Base-by-base conservation (phyloP, 1,140 invertebrate genomes). In the Anastrepha obliqua region DNA sequence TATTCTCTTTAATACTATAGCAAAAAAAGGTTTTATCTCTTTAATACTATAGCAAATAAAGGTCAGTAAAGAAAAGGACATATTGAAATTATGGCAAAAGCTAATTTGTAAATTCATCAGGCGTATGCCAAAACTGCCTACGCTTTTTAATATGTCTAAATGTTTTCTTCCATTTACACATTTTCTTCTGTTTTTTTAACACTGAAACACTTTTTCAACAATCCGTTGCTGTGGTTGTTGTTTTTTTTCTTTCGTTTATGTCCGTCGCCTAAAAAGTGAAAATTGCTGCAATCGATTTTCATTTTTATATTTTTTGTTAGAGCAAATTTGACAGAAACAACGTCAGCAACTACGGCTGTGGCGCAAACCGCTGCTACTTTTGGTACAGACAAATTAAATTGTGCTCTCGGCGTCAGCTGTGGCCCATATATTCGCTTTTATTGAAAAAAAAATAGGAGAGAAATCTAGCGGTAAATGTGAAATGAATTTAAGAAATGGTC, bases 71-170 rank as follows among this genome's bases (percentile, higher is more conserved):
- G 11, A 29, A 81, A 20, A 8, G n/a, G 51, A 20, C n/a, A 55
- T 81, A 81, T 81, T 81, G 74, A 55, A 81, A 81, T 81, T 81
- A 81, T 81, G 51, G 17, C 15, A 2, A 81, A 81, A 81, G 44
- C 47, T 58, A 81, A 81, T 81, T 81, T 81, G 17, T 55, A n/a
- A 20, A n/a, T 3, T n/a, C 55, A 47, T 81, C 47, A 81, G 20
- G 9, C 47, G 47, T 17, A 3, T 17, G 70, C 47, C 20, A 29
- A 58, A 81, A n/a, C 8, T 13, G 5, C 47, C 17, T 81, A 13
- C 11, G 55, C 47, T 81, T 55, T 74, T 81, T 81, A 81, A 55
- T 81, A 81, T n/a, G 13, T 81, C 44, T 47, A 74, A 74, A 74
- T 74, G 67, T 74, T 81, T 55, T 51, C 11, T 47, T 44, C n/a